Evolutionary conservation across 2,888 invertebrate genomes (phyloP).

Genomic region (Theristus sp.): DNA sequence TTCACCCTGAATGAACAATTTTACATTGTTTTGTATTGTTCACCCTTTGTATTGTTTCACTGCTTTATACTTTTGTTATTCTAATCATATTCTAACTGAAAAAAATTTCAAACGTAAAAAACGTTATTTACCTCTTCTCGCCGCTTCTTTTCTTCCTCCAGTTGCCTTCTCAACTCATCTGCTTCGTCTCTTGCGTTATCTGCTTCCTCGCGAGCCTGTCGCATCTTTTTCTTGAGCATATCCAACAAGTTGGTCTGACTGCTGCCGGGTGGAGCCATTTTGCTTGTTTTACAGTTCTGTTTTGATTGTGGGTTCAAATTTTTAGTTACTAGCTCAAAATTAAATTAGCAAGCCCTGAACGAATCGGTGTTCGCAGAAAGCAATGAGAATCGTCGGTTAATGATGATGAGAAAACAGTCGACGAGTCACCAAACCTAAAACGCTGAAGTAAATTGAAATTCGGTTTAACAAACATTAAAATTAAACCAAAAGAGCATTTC

Average conservation of each 20-base stretch:
- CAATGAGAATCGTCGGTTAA: no score
- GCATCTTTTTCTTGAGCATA: conserved; percentile 98
- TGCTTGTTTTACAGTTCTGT: no score
- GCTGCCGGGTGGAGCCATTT: background rate
- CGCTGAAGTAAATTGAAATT: no score
- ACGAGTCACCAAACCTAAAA: no score
- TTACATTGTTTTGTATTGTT: background rate
- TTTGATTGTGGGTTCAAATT: no score
- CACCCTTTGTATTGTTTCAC: background rate
- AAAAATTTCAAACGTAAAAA: background rate
- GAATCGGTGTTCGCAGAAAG: no score
- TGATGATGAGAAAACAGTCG: no score
- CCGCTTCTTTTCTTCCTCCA: conserved; percentile 82
- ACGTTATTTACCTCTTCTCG: conserved; percentile 76
- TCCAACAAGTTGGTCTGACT: conserved; percentile 50
- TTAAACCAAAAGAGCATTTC: no score
- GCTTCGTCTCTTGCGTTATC: conserved; percentile 93
- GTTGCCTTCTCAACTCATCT: conserved; percentile 81
- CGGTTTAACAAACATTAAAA: no score
- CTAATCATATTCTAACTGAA: no score
- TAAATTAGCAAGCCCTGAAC: no score
- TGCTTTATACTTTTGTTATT: background rate
- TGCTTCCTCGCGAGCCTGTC: conserved; percentile 94
- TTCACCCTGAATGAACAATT: conserved; percentile 60
- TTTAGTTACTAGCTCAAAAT: no score